Base-by-base conservation (phyloP, 1,140 invertebrate species). In the Hypsibius dujardini region DNA sequence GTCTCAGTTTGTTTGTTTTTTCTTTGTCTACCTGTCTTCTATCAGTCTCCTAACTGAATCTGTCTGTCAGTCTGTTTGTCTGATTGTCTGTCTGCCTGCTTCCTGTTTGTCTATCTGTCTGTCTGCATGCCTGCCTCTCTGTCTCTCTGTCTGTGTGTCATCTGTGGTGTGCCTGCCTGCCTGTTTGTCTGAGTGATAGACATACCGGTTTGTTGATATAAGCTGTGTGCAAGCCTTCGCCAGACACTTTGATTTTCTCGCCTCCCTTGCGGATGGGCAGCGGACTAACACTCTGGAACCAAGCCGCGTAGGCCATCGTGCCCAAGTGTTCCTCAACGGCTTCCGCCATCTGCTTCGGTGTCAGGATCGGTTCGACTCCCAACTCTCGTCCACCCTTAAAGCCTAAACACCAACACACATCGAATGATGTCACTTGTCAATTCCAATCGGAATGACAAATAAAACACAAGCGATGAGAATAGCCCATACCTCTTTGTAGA, bases 251-350 rank as follows among this genome's bases (percentile, higher is more conserved):
- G 70, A 72, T 75, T 12, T 74, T 72, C 28, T 45, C 67, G 28
- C 42, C 46, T 73, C 1, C 71, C 71, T 71, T 40, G 12, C 14
- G 40, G 42, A 14, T 71, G 71, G 71, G 70, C 40, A 59, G 71
- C 73, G 90, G 88, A 67, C 87, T 87, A 28, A 92, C 84, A 85
- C 90, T 90, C 75, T 90, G 88, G 80, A 90, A 91, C 78, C 88
- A 85, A 0, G 90, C 88, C 1, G 88, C 88, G 80, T 95, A 95
- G 1, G 92, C 89, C 93, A 95, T 95, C 73, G 95, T 89, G 2
- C 90, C 92, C 74, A 96, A 83, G 83, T 95, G 92, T 78, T 96
- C 92, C 1, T 93, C 90, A 77, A 95, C 88, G 70, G 87, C 88
- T 79, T 93, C 90, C 67, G 89, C 87, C 87, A 98, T 90, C 77